Conservation (phyloP, 2,113 vertebrate genomes). For the Notarius lentiginosus region DNA sequence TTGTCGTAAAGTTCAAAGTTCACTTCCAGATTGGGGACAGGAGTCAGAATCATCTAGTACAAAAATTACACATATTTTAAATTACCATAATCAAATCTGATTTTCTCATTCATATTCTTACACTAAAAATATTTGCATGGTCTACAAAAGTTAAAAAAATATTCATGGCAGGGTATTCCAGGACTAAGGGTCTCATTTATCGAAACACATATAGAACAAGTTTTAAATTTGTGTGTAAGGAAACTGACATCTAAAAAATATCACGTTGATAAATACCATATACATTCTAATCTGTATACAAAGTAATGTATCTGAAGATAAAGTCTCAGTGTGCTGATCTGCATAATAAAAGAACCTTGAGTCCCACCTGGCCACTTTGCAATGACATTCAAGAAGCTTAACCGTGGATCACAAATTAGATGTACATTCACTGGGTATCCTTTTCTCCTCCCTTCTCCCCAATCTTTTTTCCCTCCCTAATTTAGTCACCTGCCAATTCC, state of each 20-base stretch:
- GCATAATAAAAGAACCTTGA: neutral
- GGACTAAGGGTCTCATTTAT: neutral
- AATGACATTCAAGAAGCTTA: neutral
- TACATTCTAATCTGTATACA: neutral
- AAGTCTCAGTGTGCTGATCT: neutral
- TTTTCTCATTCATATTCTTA: neutral
- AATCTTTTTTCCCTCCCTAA: no score
- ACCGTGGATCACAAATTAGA: neutral
- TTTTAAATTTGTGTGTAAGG: neutral
- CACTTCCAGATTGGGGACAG: conserved; percentile 80
- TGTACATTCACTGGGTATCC: no score
- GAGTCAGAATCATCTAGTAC: conserved; percentile 76
- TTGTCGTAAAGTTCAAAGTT: conserved; percentile 86
- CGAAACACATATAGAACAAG: neutral
- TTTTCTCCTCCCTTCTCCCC: no score
- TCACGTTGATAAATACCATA: neutral
- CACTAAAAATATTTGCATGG: neutral
- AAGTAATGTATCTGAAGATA: neutral
- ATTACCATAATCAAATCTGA: neutral
- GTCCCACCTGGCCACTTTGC: neutral
- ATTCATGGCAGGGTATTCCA: neutral
- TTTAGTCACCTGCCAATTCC: no score
- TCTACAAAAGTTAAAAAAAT: neutral
- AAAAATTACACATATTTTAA: neutral
- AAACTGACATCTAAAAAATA: neutral